These are phyloP conservation scores for Malurus leucopterus DNA, from an alignment of 2,797 vertebrate species.

Conservation along the genomic window DNA sequence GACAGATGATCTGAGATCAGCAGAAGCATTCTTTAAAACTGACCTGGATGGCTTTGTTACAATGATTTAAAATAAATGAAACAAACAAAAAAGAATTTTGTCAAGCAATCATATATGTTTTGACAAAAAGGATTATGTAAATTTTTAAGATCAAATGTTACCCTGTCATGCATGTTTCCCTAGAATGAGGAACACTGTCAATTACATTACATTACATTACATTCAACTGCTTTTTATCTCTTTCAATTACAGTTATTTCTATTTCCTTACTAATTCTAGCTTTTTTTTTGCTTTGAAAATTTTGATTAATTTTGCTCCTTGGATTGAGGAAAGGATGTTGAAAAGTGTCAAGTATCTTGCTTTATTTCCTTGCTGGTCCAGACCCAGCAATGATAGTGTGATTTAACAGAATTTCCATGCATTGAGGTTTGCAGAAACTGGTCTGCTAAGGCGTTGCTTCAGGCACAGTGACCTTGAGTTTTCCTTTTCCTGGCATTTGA, in stretches of 20 bases:
- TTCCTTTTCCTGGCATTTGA: neutral
- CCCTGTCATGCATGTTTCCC: slow-evolving; percentile 52
- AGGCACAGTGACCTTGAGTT: neutral
- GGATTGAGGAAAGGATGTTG: neutral
- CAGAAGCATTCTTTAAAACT: neutral
- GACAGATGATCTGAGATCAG: neutral
- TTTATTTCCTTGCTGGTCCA: neutral
- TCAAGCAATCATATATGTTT: slow-evolving; percentile 65
- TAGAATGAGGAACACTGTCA: slow-evolving; percentile 31
- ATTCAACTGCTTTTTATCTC: neutral
- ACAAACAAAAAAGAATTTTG: slow-evolving; percentile 63
- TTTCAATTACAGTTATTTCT: neutral
- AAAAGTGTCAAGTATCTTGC: neutral
- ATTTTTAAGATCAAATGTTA: slow-evolving; percentile 62
- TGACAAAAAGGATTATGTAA: slow-evolving; percentile 54
- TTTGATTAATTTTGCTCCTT: neutral
- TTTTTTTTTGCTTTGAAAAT: neutral
- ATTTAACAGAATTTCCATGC: neutral
- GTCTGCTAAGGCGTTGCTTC: neutral
- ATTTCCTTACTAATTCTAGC: neutral
- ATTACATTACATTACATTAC: neutral
- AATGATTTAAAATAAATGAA: slow-evolving; percentile 54
- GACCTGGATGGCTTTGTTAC: neutral
- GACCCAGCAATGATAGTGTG: neutral
- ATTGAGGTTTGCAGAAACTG: neutral